phyloP scores from a whole-genome alignment of 2,797 vertebrate genomes.

The Danio aesculapii region DNA sequence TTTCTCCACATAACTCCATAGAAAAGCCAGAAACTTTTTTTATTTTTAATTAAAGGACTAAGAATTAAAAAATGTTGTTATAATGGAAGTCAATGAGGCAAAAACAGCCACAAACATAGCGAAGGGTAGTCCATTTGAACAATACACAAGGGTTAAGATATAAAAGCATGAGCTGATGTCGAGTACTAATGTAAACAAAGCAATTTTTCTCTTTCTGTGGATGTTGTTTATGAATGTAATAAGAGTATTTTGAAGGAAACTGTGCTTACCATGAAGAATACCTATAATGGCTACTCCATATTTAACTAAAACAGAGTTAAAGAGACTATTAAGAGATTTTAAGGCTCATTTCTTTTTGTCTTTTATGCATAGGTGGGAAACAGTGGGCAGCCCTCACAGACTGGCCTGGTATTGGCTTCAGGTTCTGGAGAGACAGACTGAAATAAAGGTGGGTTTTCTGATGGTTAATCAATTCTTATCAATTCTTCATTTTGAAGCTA shows the following conservation, averaged over 20 bases:
- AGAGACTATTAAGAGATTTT: not conserved
- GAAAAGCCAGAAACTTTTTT: no score
- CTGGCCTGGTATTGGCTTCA: constrained; percentile 95
- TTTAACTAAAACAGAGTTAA: not conserved
- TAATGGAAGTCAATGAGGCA: no score
- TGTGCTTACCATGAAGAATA: not conserved
- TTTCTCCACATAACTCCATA: no score
- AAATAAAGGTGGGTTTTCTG: constrained; percentile 79
- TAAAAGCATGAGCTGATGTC: not conserved
- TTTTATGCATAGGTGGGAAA: constrained; percentile 76
- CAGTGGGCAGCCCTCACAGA: constrained; percentile 83
- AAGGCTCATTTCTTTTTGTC: not conserved
- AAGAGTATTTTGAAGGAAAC: not conserved
- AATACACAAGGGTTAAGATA: not conserved
- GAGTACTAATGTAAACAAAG: not conserved
- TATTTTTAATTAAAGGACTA: no score
- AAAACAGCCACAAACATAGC: no score
- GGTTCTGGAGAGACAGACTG: constrained; percentile 86
- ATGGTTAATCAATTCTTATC: not conserved
- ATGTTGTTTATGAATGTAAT: not conserved
- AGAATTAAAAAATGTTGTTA: no score
- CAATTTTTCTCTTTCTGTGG: not conserved
- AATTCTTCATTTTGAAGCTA: not conserved
- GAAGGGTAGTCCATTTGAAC: no score
- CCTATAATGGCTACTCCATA: not conserved